These are phyloP conservation scores for Falco columbarius DNA, from an alignment of 2,797 vertebrate species.

Conservation along the genomic window DNA sequence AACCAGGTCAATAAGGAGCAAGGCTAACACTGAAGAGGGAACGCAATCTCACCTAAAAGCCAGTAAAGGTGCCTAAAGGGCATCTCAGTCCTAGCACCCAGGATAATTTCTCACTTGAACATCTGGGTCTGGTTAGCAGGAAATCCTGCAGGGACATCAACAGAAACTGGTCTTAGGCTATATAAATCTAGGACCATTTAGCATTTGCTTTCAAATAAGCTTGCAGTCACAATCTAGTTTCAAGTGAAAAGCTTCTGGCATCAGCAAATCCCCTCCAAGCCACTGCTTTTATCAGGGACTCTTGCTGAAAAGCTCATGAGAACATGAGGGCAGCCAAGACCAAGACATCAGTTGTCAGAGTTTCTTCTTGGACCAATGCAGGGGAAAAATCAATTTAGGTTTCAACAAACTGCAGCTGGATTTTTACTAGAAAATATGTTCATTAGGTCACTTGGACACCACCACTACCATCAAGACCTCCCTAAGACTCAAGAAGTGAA, in stretches of 20 bases:
- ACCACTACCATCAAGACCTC: neutral
- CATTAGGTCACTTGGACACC: neutral
- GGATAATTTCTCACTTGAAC: neutral
- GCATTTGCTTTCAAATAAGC: neutral
- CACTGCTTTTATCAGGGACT: neutral
- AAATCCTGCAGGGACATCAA: neutral
- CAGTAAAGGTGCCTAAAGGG: neutral
- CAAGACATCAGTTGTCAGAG: neutral
- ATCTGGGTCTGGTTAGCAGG: neutral
- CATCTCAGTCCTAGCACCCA: neutral
- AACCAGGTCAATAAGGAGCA: neutral
- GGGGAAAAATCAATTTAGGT: neutral
- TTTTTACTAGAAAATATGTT: neutral
- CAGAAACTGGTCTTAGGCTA: neutral
- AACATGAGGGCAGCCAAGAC: neutral
- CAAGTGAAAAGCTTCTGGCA: neutral
- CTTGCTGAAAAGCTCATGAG: neutral
- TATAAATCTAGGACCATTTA: neutral
- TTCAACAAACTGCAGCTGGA: neutral
- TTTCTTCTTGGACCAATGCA: neutral
- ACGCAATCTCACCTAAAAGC: neutral
- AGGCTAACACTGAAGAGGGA: neutral
- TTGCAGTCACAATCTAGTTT: neutral
- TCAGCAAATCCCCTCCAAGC: neutral
- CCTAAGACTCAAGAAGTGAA: neutral